Evolutionary conservation across 2,888 invertebrate species (phyloP).

Genomic region (Tenthredo livida): DNA sequence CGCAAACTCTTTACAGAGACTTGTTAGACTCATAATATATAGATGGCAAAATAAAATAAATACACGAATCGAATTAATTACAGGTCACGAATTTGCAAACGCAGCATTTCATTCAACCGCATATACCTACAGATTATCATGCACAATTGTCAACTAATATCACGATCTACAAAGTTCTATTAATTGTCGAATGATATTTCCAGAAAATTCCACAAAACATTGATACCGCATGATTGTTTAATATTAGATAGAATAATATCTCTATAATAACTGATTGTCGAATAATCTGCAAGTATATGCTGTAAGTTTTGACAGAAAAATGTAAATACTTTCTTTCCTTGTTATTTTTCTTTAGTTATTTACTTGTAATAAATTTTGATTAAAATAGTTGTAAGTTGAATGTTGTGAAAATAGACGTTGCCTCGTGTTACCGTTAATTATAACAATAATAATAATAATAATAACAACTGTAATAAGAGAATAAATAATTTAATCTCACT

Average conservation of each 20-base stretch:
- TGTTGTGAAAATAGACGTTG: conserved; percentile 22
- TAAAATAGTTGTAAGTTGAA: not conserved
- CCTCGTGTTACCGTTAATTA: conserved; percentile 26
- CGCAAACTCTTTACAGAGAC: conserved; percentile 15
- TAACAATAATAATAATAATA: not conserved
- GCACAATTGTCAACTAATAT: not conserved
- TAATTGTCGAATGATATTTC: not conserved
- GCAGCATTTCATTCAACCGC: not conserved
- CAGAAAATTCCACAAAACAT: not conserved
- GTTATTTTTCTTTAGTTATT: not conserved
- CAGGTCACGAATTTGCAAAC: conserved; percentile 1
- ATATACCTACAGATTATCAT: not conserved
- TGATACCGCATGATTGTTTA: not conserved
- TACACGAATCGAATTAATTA: not conserved
- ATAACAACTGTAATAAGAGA: conserved; percentile 1
- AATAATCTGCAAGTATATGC: not conserved
- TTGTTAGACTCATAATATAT: not conserved
- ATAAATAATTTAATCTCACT: conserved; percentile 11
- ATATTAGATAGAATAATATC: not conserved
- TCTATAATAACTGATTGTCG: not conserved
- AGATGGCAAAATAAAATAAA: not conserved
- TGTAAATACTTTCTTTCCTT: not conserved
- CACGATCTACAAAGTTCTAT: not conserved
- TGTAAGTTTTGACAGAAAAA: not conserved
- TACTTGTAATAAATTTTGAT: not conserved